A percentile compares a stretch with the other conserved stretches of the same genome.
These are phyloP conservation scores for Drosophila pseudoananassae DNA, from an alignment of 1,140 invertebrate species.

Conservation along the genomic window DNA sequence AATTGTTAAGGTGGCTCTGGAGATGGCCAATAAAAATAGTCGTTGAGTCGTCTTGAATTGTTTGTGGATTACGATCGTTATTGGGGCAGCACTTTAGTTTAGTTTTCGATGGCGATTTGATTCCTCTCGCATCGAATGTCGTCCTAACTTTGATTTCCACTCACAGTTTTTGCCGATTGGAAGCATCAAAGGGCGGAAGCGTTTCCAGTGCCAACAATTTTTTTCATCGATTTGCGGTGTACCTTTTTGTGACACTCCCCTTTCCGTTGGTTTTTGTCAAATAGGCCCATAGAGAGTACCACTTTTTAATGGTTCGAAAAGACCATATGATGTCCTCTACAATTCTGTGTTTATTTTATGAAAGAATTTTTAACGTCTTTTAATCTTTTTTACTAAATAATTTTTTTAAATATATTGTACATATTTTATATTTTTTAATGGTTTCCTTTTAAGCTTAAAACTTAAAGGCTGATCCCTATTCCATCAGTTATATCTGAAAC, in stretches of 20 bases:
- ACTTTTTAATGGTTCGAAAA: background rate
- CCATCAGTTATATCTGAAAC: background rate
- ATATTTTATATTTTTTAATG: background rate
- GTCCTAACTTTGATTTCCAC: conserved; percentile 4
- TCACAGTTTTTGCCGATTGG: conserved; percentile 46
- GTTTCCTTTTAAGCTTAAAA: background rate
- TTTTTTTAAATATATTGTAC: background rate
- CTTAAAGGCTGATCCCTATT: background rate
- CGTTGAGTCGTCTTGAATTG: background rate
- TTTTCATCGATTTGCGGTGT: conserved; percentile 65
- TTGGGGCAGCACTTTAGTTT: conserved; percentile 12
- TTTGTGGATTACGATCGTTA: background rate
- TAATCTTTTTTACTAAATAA: background rate
- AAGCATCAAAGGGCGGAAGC: conserved; percentile 57
- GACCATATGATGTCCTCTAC: background rate
- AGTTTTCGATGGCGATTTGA: conserved; percentile 2
- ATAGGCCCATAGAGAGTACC: background rate
- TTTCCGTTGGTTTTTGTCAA: conserved; percentile 27
- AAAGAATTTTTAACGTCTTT: background rate
- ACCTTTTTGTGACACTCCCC: conserved; percentile 54
- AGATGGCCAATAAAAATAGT: conserved; percentile 19
- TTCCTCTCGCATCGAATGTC: background rate
- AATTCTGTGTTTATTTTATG: background rate
- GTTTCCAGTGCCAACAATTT: conserved; percentile 55
- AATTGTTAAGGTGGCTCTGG: conserved; percentile 70